Conservation (phyloP, 2,797 vertebrate genomes). For the Novumbra hubbsi region DNA sequence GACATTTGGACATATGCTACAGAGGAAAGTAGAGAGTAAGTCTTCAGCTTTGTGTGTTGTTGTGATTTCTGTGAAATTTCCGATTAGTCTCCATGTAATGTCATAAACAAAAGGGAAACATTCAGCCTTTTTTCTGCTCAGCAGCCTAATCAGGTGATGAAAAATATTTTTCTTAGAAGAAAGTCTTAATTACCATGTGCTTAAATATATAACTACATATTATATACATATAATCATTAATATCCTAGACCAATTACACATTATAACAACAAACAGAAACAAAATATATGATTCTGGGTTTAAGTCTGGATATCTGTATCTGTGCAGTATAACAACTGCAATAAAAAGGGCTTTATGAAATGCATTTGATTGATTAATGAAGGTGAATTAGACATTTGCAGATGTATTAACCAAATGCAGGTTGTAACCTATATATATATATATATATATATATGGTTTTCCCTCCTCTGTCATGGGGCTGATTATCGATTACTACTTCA, state of each 20-base stretch:
- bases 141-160: neutral
- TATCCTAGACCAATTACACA: neutral
- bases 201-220: neutral
- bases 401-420: neutral
- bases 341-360: no score
- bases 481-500: no score
- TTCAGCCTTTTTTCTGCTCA: neutral
- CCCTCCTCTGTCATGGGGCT: neutral
- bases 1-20: no score
- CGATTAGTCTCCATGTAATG: neutral
- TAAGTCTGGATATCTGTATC: no score
- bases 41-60: no score
- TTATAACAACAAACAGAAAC: neutral
- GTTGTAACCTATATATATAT: neutral
- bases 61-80: no score
- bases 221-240: neutral
- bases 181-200: neutral
- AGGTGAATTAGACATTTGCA: neutral
- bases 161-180: neutral
- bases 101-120: neutral
- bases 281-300: neutral
- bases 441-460: neutral
- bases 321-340: neutral
- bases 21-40: no score
- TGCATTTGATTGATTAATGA: neutral